phyloP scores from a whole-genome alignment of 2,797 vertebrate species.

The Chiroxiphia lanceolata region DNA sequence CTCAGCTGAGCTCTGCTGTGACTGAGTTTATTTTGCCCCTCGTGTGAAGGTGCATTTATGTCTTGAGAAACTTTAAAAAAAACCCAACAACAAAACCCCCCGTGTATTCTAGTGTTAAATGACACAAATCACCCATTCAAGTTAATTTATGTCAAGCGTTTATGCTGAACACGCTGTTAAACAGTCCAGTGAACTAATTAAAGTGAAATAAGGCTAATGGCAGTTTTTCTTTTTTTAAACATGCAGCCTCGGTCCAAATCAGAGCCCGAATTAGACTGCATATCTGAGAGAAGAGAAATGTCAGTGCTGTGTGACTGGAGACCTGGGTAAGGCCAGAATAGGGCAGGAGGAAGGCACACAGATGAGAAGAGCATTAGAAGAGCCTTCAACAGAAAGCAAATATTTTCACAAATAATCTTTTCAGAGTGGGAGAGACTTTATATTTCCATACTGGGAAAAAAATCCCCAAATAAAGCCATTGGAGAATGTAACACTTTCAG shows the following conservation, averaged over 20 bases:
- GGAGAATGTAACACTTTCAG: neutral
- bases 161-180: neutral
- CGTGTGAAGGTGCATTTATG: neutral
- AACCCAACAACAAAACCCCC: accelerated
- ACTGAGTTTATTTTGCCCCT: neutral
- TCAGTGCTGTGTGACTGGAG: neutral
- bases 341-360: neutral
- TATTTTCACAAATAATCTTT: neutral
- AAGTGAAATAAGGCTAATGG: conserved; percentile 18
- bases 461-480: neutral
- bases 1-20: neutral
- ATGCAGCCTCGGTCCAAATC: neutral
- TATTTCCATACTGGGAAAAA: neutral
- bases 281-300: neutral
- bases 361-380: neutral
- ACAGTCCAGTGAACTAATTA: conserved; percentile 5
- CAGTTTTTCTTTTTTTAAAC: conserved; percentile 15
- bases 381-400: neutral
- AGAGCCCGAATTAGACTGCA: neutral
- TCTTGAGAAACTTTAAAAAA: neutral
- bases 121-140: neutral
- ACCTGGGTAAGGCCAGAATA: neutral
- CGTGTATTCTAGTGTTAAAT: neutral
- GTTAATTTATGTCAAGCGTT: neutral
- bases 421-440: neutral